Percentiles rank a stretch among this genome's conserved stretches.
Conservation (phyloP, 2,113 vertebrate genomes). For the Colossoma macropomum region DNA sequence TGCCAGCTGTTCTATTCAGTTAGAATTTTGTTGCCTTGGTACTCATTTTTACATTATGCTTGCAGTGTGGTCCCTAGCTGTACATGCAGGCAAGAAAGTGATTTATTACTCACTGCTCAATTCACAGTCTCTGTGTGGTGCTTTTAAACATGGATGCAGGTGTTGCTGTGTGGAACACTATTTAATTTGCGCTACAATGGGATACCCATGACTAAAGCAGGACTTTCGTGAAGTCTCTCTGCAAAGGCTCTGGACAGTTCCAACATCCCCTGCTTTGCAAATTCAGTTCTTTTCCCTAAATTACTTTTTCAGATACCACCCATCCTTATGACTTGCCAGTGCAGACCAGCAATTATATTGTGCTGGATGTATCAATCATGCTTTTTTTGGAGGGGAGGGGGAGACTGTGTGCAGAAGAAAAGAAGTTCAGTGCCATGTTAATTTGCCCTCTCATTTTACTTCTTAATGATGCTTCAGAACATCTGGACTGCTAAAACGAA, state of each 20-base stretch:
- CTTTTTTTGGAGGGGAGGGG: no score
- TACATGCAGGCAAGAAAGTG: neutral
- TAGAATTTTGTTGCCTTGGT: neutral
- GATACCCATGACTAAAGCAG: slow-evolving; percentile 21
- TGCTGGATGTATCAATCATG: neutral
- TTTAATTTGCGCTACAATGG: slow-evolving; percentile 37
- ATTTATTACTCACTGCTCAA: neutral
- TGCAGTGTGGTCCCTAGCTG: neutral
- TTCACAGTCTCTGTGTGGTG: neutral
- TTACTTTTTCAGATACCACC: neutral
- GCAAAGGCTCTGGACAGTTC: slow-evolving; percentile 20
- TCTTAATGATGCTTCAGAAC: slow-evolving; percentile 11
- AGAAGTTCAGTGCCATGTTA: neutral
- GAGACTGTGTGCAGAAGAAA: neutral
- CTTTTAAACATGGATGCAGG: slow-evolving; percentile 9
- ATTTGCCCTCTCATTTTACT: slow-evolving; percentile 26
- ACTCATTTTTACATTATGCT: neutral
- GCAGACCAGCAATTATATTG: neutral
- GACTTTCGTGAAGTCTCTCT: neutral
- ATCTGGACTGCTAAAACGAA: neutral
- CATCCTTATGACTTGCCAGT: neutral
- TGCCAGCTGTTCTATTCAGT: neutral
- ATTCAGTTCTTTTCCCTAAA: neutral
- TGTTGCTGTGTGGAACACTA: slow-evolving; percentile 16
- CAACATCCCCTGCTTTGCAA: no score